These are phyloP conservation scores for Pachyrhynchus sulphureomaculatus DNA, from an alignment of 1,140 invertebrate genomes.

Conservation along the genomic window DNA sequence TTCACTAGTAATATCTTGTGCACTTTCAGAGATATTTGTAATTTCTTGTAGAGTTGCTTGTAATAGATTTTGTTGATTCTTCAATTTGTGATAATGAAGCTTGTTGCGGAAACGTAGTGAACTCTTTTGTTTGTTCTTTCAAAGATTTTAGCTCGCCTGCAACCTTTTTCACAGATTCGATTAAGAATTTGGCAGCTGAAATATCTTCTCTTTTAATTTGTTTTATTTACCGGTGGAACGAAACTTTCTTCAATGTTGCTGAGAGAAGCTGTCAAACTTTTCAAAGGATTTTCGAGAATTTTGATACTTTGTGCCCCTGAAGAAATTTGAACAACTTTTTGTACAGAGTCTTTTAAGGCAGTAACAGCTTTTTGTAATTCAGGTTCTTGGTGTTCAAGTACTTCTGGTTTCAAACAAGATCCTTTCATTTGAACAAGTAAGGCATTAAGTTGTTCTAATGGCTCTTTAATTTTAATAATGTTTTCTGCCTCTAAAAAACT, in stretches of 20 bases:
- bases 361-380: background rate
- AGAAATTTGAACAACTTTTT: background rate
- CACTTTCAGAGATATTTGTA: background rate
- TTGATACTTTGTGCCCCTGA: background rate
- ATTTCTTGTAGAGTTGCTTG: slow-evolving; percentile 7
- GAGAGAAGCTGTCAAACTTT: background rate
- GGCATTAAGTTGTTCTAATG: slow-evolving; percentile 12
- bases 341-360: background rate
- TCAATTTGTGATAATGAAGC: background rate
- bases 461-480: background rate
- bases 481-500: slow-evolving; percentile 4
- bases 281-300: background rate
- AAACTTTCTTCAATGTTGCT: background rate
- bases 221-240: background rate
- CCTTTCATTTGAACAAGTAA: slow-evolving; percentile 13
- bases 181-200: background rate
- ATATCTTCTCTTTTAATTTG: background rate
- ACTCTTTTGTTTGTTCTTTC: background rate
- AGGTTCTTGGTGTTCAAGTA: background rate
- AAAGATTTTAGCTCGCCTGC: background rate
- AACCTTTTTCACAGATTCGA: slow-evolving; percentile 1
- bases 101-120: background rate
- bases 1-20: slow-evolving; percentile 2
- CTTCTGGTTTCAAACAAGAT: slow-evolving; percentile 18
- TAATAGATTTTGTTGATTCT: slow-evolving; percentile 4